A percentile compares a stretch with the other conserved stretches of the same genome.
phyloP scores from a whole-genome alignment of 2,113 vertebrate genomes.

The Anarhynchus alexandrinus region DNA sequence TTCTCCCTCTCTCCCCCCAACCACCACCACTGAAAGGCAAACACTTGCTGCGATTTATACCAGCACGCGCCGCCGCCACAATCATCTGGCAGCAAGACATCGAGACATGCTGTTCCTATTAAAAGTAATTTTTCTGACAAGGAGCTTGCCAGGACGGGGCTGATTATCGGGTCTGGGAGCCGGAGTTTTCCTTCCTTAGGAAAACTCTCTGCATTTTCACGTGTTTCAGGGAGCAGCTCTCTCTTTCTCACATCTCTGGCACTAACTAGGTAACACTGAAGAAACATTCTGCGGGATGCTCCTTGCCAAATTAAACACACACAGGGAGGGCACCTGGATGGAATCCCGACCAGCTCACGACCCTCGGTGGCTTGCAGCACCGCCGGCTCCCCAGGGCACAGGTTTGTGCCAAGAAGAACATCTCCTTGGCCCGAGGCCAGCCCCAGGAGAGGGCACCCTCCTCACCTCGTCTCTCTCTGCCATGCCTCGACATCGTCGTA shows the following conservation, averaged over 20 bases:
- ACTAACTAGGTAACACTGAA: not conserved
- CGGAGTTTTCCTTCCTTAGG: not conserved
- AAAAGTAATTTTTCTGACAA: conserved; percentile 49
- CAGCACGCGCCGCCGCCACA: not conserved
- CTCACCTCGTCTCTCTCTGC: conserved; percentile 61
- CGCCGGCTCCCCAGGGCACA: not conserved
- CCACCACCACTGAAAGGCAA: not conserved
- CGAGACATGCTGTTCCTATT: conserved; percentile 20
- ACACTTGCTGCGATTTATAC: not conserved
- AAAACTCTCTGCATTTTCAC: not conserved
- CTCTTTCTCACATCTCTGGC: not conserved
- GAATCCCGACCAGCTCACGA: not conserved
- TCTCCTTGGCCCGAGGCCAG: not conserved
- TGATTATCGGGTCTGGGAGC: not conserved
- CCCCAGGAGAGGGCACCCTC: not conserved
- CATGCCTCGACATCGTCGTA: conserved; percentile 42
- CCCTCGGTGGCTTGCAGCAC: not conserved
- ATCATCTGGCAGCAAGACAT: conserved; percentile 12
- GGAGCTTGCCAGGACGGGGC: not conserved
- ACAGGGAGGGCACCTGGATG: not conserved
- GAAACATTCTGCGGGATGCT: not conserved
- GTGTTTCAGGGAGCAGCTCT: not conserved
- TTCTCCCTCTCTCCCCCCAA: not conserved
- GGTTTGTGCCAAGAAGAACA: not conserved
- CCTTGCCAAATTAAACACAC: conserved; percentile 16